Conservation (phyloP, 2,797 vertebrate genomes). For the Picus viridis region DNA sequence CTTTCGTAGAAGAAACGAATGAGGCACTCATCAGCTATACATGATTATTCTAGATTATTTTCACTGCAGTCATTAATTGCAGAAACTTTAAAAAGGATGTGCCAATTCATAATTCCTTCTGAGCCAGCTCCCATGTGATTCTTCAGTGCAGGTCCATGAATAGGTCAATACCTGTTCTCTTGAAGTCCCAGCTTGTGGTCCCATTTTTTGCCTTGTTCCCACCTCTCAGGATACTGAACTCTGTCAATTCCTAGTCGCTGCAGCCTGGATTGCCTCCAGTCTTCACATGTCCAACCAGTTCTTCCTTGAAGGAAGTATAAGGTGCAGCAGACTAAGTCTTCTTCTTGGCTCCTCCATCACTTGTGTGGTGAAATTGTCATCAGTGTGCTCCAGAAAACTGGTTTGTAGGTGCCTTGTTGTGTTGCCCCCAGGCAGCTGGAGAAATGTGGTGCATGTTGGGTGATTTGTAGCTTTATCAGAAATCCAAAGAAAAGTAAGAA, state of each 20-base stretch:
- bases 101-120: not conserved
- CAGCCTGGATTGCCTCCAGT: not conserved
- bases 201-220: not conserved
- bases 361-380: not conserved
- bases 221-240: not conserved
- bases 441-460: not conserved
- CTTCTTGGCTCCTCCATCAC: not conserved
- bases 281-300: not conserved
- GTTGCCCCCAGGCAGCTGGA: not conserved
- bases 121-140: accelerated
- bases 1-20: not conserved
- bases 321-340: not conserved
- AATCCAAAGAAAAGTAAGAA: constrained; percentile 23
- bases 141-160: not conserved
- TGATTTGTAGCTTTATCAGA: not conserved
- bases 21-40: not conserved
- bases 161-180: not conserved
- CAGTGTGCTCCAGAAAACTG: not conserved
- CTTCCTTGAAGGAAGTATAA: not conserved
- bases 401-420: not conserved
- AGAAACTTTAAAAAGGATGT: not conserved
- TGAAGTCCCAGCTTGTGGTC: not conserved
- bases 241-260: not conserved
- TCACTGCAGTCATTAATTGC: not conserved
- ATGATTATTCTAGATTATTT: not conserved